phyloP scores from a whole-genome alignment of 2,113 vertebrate genomes.

The Pachypanchax playfairii region DNA sequence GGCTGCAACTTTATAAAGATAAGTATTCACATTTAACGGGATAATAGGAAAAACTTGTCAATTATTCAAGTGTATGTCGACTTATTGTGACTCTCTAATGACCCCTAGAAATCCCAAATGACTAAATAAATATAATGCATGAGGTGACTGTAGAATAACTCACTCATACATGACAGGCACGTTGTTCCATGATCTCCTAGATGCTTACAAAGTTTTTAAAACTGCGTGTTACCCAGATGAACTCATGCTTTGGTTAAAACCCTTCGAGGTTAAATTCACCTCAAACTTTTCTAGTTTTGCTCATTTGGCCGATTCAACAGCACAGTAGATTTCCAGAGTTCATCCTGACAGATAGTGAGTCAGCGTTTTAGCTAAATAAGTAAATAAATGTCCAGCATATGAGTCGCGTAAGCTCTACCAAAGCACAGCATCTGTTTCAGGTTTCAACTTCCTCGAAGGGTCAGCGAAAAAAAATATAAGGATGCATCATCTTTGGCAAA shows the following conservation, averaged over 20 bases:
- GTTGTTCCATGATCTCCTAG: too few species aligned
- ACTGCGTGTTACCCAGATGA: too few species aligned
- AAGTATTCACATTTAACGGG: not conserved
- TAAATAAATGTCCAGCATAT: conserved; percentile 34
- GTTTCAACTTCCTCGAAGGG: not conserved
- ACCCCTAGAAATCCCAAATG: too few species aligned
- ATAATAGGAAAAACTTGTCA: too few species aligned
- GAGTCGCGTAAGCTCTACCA: conserved; percentile 10
- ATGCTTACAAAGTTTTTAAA: too few species aligned
- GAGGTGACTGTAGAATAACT: too few species aligned
- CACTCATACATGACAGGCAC: too few species aligned
- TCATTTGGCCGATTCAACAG: conserved; percentile 57
- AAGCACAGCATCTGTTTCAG: not conserved
- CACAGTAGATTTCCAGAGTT: conserved; percentile 41
- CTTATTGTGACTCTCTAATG: too few species aligned
- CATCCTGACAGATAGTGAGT: conserved; percentile 60
- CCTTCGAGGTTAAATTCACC: not conserved
- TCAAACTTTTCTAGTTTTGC: conserved; percentile 1
- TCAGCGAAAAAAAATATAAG: not conserved
- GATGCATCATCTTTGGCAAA: not conserved
- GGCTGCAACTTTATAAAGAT: not conserved
- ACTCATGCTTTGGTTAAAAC: not conserved
- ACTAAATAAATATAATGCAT: too few species aligned
- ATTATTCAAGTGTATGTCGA: too few species aligned
- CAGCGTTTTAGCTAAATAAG: conserved; percentile 34